Evolutionary conservation across 2,888 invertebrate species (phyloP), one percentile per base, ranked within the genome.

Genomic region (Lasioglossum zephyrum): DNA sequence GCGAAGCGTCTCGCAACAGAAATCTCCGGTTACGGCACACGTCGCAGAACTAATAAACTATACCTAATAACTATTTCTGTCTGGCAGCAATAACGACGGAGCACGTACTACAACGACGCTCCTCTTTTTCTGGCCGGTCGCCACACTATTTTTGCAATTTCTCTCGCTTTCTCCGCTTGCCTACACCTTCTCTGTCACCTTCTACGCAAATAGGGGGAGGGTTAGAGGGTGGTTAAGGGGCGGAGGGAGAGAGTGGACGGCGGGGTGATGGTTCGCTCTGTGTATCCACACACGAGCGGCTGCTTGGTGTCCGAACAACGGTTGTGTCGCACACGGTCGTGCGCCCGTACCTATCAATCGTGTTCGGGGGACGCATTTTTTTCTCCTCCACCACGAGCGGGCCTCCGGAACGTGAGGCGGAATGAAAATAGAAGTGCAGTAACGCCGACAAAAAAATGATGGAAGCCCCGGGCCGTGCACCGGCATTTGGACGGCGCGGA

Each of bases 401-500:
- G 87, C 89, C 89, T 89, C 88, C 89, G 91, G 90, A 93, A 93
- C 93, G 93, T 92, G 93, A 93, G 92, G 91, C 91, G 91, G 92
- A 93, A 93, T 93, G 92, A 92, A 94, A 94, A 94, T 93, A 93
- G 92, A 93, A 94, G 92, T 93, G 93, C 91, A 91, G 91, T 93
- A 93, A 93, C 93, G 92, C 90, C 87, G 92, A 89, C 88, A 89
- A 92, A 92, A 92, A 92, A 93, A 93, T 93, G 92, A 92, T 92
- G 92, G 92, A 92, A 93, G 91, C 91, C 90, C 92, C 88, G 90
- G 92, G 91, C 91, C 91, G 90, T 88, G 90, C 91, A 87, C 81
- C 88, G 92, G 92, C 90, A 92, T 92, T 90, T 92, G 89, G 92
- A 87, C 86, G 90, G 88, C 87, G 82, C 80, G 72, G 88, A 81